Conservation (phyloP, 2,113 vertebrate species). For the Paramormyrops kingsleyae region DNA sequence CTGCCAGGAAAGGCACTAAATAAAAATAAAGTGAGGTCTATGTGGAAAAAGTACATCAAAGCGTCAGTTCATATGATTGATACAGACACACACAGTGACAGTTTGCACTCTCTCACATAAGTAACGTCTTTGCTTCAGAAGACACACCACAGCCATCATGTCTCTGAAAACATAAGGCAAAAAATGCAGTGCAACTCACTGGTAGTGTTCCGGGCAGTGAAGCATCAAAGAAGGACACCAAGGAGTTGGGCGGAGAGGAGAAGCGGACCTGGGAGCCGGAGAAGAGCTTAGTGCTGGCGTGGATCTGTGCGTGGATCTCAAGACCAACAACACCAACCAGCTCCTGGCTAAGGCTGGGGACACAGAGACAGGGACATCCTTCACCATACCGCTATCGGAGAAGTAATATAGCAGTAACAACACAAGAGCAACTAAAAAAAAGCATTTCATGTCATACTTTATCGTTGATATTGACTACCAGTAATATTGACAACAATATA, state of each 20-base stretch:
- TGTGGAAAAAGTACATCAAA: not conserved
- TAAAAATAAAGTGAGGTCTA: not conserved
- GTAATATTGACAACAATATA: not conserved
- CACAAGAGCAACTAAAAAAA: not conserved
- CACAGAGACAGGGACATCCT: not conserved
- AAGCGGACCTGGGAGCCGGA: conserved; percentile 80
- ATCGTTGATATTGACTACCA: not conserved
- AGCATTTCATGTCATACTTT: not conserved
- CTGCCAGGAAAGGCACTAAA: not conserved
- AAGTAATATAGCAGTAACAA: not conserved
- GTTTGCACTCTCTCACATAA: not conserved
- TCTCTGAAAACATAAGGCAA: not conserved
- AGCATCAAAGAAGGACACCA: conserved; percentile 92
- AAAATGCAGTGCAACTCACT: conserved; percentile 60
- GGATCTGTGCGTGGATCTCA: conserved; percentile 94
- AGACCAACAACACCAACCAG: conserved; percentile 85
- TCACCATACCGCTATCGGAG: not conserved
- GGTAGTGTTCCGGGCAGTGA: conserved; percentile 95
- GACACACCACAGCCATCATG: not conserved
- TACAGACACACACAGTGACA: not conserved
- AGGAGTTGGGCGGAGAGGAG: conserved; percentile 85
- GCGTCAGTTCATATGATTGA: not conserved
- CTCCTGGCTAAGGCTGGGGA: conserved; percentile 54
- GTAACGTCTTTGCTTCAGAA: not conserved
- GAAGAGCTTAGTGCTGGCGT: conserved; percentile 87